Evolutionary conservation across 2,888 invertebrate genomes (phyloP), one percentile per base, ranked within the genome.

Genomic region (Pegoplata infirma): DNA sequence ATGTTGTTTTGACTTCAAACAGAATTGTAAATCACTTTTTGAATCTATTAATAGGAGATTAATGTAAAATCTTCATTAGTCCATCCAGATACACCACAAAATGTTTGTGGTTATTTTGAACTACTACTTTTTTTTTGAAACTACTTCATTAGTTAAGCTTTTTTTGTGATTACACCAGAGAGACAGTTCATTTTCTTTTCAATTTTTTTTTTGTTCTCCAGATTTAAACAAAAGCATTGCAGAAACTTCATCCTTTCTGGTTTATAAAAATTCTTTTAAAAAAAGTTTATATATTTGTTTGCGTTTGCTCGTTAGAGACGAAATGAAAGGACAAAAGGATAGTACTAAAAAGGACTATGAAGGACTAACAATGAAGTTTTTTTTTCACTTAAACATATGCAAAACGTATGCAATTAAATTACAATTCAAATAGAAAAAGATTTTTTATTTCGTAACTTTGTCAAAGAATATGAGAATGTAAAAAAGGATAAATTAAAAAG

Each of bases 401-500:
- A 47, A n/a, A 58, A 36, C n/a, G 32, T 44, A 61, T 44, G 71
- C 44, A 71, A 61, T 71, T 53, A 53, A 83, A 85, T 84, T 82
- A 81, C 80, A 85, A 80, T 82, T 78, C 80, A 81, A 76, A 82
- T 80, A 53, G 71, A 66, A 58, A 79, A 80, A 80, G 75, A 75
- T 51, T 78, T 73, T 53, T n/a, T 28, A n/a, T n/a, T n/a, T 58
- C n/a, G n/a, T n/a, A n/a, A 8, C 14, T 12, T 53, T 3, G 0
- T 28, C 10, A 58, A 21, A 17, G 17, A 17, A 7, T 6, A 8
- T 14, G 8, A 19, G n/a, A 16, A 53, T 8, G 25, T 5, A 19
- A n/a, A n/a, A 19, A 21, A 19, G 16, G 8, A 32, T 12, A 19
- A 7, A n/a, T n/a, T n/a, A n/a, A n/a, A n/a, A n/a, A n/a, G n/a